phyloP scores from a whole-genome alignment of 2,888 invertebrate genomes.

The Lysandra bellargus region DNA sequence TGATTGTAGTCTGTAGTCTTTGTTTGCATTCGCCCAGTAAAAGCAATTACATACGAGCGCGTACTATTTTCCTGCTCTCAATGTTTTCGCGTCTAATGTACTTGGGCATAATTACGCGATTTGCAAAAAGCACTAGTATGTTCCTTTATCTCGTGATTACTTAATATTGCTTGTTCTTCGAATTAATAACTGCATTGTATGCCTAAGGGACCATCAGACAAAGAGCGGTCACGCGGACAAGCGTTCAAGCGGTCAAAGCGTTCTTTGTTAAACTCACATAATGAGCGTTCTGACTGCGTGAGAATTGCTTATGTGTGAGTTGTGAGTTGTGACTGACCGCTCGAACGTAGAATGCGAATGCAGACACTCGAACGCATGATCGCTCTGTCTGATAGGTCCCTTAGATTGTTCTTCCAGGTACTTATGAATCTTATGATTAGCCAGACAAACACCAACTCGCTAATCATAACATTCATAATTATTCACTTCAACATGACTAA shows the following conservation, averaged over 20 bases:
- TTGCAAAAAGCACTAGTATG: conserved; percentile 1
- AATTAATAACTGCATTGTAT: conserved; percentile 9
- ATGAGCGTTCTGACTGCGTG: too few relatives aligned
- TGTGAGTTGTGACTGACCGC: too few relatives aligned
- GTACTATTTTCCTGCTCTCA: neutral
- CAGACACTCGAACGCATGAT: too few relatives aligned
- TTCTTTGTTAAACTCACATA: too few relatives aligned
- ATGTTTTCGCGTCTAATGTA: conserved; percentile 11
- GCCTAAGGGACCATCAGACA: neutral
- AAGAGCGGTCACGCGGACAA: too few relatives aligned
- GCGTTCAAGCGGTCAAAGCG: too few relatives aligned
- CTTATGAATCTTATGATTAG: conserved; percentile 8
- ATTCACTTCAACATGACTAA: too few relatives aligned
- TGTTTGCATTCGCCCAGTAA: conserved; percentile 3
- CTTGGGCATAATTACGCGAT: neutral
- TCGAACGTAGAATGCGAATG: too few relatives aligned
- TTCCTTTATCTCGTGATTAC: neutral
- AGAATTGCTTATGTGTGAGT: too few relatives aligned
- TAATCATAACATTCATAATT: too few relatives aligned
- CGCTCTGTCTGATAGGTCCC: too few relatives aligned
- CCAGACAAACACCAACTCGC: neutral
- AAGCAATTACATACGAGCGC: neutral
- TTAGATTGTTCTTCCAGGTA: too few relatives aligned
- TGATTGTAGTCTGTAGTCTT: conserved; percentile 30
- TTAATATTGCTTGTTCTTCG: neutral